Evolutionary conservation across 2,113 vertebrate species (phyloP), one percentile per base, ranked within the genome.

Genomic region (Erythrocercus mccallii): DNA sequence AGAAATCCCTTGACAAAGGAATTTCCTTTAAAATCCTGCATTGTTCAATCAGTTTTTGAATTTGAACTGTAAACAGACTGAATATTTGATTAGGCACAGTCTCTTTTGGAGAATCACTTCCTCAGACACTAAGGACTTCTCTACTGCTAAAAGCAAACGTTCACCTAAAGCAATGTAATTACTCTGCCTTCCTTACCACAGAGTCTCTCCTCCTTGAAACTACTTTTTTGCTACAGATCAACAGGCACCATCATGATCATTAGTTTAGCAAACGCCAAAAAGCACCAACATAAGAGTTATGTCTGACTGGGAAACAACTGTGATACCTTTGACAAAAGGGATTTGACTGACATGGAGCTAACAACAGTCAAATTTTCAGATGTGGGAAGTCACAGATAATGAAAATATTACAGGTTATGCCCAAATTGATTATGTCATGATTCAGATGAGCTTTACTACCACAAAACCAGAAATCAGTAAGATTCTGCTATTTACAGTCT

Each of bases 401-500:
- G 23, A 69, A 90, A 92, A 88, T 74, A 94, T 62, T 88, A 92
- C 25, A 88, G 54, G 56, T 91, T 92, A 64, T 70, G 40, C 38
- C n/a, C 56, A 95, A 60, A 91, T 74, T 51, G 74, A 21, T 94
- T 89, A 30, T 33, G 8, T 45, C 72, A 76, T 58, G 40, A 50
- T 56, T 88, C 62, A 71, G 68, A 73, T 23, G 12, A 92, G n/a
- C 45, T 95, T 91, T 86, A 93, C 44, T 76, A 66, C 19, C 28
- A 65, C 38, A 40, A 65, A 90, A 90, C 70, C 27, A 79, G 48
- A 51, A 85, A 86, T 40, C 42, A 53, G 66, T 64, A 31, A 58
- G n/a, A 48, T 66, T 81, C 42, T 72, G 28, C 28, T 76, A 40
- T 33, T 93, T 93, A 76, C 7, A 73, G 21, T 44, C 38, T 58